Conservation (phyloP, 1,140 invertebrate genomes). For the Melipona quadrifasciata region DNA sequence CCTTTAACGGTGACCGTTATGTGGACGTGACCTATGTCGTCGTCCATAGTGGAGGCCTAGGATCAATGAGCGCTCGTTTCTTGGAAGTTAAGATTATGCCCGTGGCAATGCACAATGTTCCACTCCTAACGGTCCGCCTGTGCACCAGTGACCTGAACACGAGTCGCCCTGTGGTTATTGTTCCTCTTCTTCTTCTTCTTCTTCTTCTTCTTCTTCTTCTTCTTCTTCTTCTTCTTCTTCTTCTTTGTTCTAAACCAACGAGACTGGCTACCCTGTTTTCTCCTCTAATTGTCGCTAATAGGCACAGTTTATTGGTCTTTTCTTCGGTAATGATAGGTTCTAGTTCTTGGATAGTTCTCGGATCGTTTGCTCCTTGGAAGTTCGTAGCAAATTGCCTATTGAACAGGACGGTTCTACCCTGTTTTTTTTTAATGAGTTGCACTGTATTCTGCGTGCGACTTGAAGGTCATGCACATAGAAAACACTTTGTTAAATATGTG, state of each 20-base stretch:
- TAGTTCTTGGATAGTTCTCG: not conserved
- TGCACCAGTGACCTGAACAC: conserved; percentile 62
- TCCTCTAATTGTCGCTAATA: conserved; percentile 28
- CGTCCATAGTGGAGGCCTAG: conserved; percentile 37
- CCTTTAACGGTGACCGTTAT: conserved; percentile 63
- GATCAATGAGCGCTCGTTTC: conserved; percentile 68
- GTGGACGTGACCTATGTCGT: conserved; percentile 64
- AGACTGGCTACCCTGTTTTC: conserved; percentile 8
- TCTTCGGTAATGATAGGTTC: no score
- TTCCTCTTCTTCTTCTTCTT: conserved; percentile 15
- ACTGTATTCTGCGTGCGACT: no score
- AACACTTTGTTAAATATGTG: no score
- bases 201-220: no score
- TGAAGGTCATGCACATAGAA: no score
- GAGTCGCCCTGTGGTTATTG: conserved; percentile 38
- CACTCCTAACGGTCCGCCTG: conserved; percentile 61
- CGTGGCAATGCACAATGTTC: conserved; percentile 64
- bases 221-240: no score
- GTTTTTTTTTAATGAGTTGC: not conserved
- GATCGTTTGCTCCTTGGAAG: not conserved
- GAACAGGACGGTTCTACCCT: not conserved
- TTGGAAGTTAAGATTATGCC: conserved; percentile 65
- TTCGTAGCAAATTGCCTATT: not conserved
- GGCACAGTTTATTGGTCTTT: not conserved
- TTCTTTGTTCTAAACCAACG: not conserved